phyloP scores from a whole-genome alignment of 2,888 invertebrate genomes.

The Vanessa cardui region DNA sequence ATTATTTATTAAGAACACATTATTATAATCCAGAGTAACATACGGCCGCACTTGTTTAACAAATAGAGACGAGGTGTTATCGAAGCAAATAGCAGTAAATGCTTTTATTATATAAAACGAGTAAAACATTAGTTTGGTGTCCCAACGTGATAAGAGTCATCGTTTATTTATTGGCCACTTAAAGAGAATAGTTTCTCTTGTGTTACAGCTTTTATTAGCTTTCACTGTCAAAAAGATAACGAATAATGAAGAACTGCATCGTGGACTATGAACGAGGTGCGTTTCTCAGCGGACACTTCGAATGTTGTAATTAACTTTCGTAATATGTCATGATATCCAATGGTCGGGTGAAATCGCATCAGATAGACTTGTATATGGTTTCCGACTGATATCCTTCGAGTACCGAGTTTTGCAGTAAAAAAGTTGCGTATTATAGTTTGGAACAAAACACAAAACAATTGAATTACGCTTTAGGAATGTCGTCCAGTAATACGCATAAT shows the following conservation, averaged over 20 bases:
- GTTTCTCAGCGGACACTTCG: background rate
- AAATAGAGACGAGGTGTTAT: conserved; percentile 4
- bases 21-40: background rate
- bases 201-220: conserved; percentile 24
- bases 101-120: conserved; percentile 24
- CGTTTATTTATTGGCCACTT: conserved; percentile 27
- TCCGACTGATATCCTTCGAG: background rate
- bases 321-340: background rate
- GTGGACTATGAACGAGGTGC: background rate
- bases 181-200: conserved; percentile 26
- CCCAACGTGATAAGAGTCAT: conserved; percentile 20
- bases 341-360: conserved; percentile 2
- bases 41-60: background rate
- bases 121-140: conserved; percentile 19
- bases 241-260: conserved; percentile 13
- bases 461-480: no score
- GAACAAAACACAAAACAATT: no score
- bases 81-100: conserved; percentile 7
- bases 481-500: no score
- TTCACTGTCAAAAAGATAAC: conserved; percentile 26
- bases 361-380: background rate
- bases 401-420: no score
- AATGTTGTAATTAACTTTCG: conserved; percentile 1
- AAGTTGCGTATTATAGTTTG: no score
- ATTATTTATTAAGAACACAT: background rate